Evolutionary conservation across 2,113 vertebrate species (phyloP).

Genomic region (Dicerorhinus sumatrensis): DNA sequence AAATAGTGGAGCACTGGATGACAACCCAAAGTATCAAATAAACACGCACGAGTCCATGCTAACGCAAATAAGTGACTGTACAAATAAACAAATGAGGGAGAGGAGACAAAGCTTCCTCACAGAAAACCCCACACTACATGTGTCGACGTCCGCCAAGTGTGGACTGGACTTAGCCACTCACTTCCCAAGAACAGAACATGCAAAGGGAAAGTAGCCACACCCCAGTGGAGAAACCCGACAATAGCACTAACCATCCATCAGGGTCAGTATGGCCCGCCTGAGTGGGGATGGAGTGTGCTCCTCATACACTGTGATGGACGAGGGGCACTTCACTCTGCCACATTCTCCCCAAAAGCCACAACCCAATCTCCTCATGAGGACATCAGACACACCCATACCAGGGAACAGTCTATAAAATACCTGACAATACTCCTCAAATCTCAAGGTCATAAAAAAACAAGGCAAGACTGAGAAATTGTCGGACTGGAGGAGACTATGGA

Average conservation of each 20-base stretch:
- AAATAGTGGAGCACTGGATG: not conserved
- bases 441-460: not conserved
- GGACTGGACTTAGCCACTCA: not conserved
- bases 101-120: not conserved
- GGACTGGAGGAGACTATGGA: not conserved
- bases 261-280: not conserved
- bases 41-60: not conserved
- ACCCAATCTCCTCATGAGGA: not conserved
- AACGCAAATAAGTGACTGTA: not conserved
- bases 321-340: not conserved
- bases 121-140: not conserved
- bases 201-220: not conserved
- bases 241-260: not conserved
- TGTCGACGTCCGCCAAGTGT: not conserved
- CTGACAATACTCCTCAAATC: not conserved
- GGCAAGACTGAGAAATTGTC: not conserved
- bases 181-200: not conserved
- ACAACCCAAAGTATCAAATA: not conserved
- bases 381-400: not conserved
- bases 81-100: not conserved
- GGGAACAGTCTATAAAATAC: not conserved
- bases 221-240: not conserved
- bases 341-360: not conserved
- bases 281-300: too few species aligned
- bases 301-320: not conserved